Conservation (phyloP, 1,140 invertebrate genomes). For the Drosophila kikkawai region DNA sequence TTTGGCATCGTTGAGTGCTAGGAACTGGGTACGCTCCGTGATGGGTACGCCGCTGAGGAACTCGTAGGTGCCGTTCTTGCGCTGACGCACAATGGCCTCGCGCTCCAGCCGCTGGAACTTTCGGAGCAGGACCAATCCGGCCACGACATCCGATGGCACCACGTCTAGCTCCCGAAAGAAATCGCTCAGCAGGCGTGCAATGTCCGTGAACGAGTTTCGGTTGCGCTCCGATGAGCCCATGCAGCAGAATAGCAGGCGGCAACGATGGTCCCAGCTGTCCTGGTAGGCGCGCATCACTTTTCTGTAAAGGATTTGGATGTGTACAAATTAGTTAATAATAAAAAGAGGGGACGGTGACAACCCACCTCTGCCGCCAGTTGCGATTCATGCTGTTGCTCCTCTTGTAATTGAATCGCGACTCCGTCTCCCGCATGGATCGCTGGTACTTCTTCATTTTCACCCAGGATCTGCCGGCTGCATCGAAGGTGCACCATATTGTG, state of each 20-base stretch:
- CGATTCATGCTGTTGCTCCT: constrained; percentile 91
- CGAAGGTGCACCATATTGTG: constrained; percentile 95
- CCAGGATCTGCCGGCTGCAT: constrained; percentile 95
- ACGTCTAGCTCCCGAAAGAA: constrained; percentile 96
- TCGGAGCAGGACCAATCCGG: constrained; percentile 92
- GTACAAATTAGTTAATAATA: background rate
- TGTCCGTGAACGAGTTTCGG: constrained; percentile 94
- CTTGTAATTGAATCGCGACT: constrained; percentile 91
- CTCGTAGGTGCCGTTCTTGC: constrained; percentile 94
- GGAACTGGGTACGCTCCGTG: constrained; percentile 93
- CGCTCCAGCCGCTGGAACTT: constrained; percentile 93
- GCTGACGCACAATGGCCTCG: constrained; percentile 91
- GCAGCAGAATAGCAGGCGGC: constrained; percentile 94
- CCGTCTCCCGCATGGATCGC: constrained; percentile 91
- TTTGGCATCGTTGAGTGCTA: constrained; percentile 92
- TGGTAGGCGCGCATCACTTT: constrained; percentile 96
- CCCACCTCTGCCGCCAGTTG: constrained; percentile 95
- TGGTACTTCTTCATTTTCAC: constrained; percentile 97
- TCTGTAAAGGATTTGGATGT: constrained; percentile 85
- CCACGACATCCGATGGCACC: constrained; percentile 96
- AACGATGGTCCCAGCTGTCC: constrained; percentile 95
- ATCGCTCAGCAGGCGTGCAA: constrained; percentile 93
- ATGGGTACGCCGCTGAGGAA: constrained; percentile 95
- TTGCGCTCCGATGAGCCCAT: constrained; percentile 92
- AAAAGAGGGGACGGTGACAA: background rate